These are phyloP conservation scores for Lordiphosa stackelbergi DNA, from an alignment of 1,140 invertebrate species.

Conservation along the genomic window DNA sequence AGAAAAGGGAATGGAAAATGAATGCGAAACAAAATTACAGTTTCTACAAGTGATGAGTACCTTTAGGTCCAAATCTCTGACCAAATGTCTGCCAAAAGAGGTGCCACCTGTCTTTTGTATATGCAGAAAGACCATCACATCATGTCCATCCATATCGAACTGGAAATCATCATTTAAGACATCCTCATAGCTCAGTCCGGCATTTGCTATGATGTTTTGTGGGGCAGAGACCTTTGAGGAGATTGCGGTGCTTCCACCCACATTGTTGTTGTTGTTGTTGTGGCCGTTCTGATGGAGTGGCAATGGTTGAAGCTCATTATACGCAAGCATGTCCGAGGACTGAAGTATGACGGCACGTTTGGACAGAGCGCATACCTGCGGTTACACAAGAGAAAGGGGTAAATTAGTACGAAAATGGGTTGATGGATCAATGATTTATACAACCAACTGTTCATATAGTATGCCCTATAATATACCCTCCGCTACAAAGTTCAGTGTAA, in stretches of 20 bases:
- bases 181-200: constrained; percentile 87
- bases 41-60: constrained; percentile 56
- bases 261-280: constrained; percentile 45
- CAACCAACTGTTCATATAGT: neutral
- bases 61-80: constrained; percentile 93
- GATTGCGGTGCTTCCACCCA: constrained; percentile 47
- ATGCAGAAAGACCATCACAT: constrained; percentile 98
- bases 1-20: constrained; percentile 5
- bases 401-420: constrained; percentile 18
- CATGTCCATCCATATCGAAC: constrained; percentile 92
- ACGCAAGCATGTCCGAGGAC: constrained; percentile 68
- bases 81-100: constrained; percentile 96
- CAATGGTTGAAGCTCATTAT: constrained; percentile 62
- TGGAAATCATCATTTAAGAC: constrained; percentile 90
- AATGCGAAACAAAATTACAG: neutral
- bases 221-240: constrained; percentile 61
- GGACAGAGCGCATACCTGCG: constrained; percentile 85
- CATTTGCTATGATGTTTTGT: constrained; percentile 74
- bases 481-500: constrained; percentile 14
- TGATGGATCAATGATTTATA: neutral
- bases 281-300: constrained; percentile 44
- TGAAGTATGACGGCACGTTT: constrained; percentile 79
- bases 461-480: too few species aligned
- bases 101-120: constrained; percentile 95
- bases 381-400: constrained; percentile 26